A percentile compares a stretch with the other conserved stretches of the same genome.
These are phyloP conservation scores for Esox niger DNA, from an alignment of 2,113 vertebrate genomes.

Conservation along the genomic window DNA sequence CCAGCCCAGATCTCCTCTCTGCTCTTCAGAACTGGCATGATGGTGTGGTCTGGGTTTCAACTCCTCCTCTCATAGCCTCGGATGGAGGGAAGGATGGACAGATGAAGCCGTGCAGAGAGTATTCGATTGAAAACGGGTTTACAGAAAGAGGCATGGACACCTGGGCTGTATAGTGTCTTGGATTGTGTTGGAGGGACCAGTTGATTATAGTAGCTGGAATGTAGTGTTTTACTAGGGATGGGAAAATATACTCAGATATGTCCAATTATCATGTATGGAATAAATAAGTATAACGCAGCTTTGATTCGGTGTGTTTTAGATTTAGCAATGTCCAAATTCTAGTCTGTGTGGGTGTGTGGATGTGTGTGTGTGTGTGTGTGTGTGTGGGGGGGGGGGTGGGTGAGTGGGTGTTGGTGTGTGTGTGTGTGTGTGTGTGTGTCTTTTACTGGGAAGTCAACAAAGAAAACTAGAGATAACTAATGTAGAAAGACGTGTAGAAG, in stretches of 20 bases:
- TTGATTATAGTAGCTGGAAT: not conserved
- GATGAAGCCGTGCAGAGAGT: conserved; percentile 57
- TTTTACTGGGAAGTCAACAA: not conserved
- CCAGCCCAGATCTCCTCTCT: conserved; percentile 76
- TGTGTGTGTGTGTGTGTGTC: conserved; percentile 1
- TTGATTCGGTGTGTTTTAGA: no score
- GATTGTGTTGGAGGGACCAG: not conserved
- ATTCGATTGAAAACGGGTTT: conserved; percentile 24
- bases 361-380: conserved; percentile 2
- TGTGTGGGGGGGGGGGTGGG: no score
- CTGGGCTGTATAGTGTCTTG: conserved; percentile 5
- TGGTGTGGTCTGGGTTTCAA: conserved; percentile 72
- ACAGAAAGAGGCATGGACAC: conserved; percentile 4
- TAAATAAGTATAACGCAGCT: no score
- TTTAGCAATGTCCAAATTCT: no score
- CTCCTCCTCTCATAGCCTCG: conserved; percentile 81
- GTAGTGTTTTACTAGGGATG: no score
- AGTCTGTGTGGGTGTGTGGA: conserved; percentile 7
- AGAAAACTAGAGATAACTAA: conserved; percentile 37
- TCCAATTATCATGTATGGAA: no score
- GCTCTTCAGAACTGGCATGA: conserved; percentile 80
- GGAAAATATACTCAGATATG: no score
- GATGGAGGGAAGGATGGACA: conserved; percentile 66
- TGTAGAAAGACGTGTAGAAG: conserved; percentile 14
- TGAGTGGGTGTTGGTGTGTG: conserved; percentile 9